A percentile compares a stretch with the other conserved stretches of the same genome.
Conservation (phyloP, 2,888 invertebrate genomes). For the Cantharis rustica region DNA sequence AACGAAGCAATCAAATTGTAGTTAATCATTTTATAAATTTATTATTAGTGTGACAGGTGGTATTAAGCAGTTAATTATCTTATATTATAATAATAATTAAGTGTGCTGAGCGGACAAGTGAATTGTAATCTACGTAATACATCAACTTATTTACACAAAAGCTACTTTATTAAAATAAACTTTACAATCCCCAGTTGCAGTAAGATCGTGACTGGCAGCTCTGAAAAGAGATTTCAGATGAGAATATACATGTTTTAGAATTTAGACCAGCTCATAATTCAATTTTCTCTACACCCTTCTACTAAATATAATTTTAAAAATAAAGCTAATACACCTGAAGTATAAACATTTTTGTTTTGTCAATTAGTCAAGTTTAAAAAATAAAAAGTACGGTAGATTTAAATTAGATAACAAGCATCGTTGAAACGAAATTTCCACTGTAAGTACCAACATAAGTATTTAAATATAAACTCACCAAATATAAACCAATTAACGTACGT, state of each 20-base stretch:
- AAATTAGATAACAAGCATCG: no score
- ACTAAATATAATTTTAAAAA: conserved; percentile 1
- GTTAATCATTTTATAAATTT: neutral
- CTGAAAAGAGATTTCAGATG: conserved; percentile 22
- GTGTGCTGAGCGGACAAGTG: conserved; percentile 18
- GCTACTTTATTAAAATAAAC: conserved; percentile 31
- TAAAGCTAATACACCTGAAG: conserved; percentile 1
- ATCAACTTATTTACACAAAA: conserved; percentile 28
- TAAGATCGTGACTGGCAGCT: conserved; percentile 21
- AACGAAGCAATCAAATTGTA: neutral
- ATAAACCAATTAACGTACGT: neutral
- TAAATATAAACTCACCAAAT: neutral
- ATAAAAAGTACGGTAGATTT: no score
- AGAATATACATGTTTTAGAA: conserved; percentile 27
- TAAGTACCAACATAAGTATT: neutral
- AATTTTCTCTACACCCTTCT: conserved; percentile 23
- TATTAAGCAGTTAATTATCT: neutral
- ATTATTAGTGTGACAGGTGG: neutral
- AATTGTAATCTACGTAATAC: conserved; percentile 22
- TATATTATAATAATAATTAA: neutral
- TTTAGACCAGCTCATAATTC: conserved; percentile 23
- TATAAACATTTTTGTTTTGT: neutral
- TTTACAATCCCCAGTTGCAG: conserved; percentile 23
- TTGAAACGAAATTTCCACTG: no score
- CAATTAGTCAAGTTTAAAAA: neutral